phyloP scores from a whole-genome alignment of 2,888 invertebrate species.

The Xylota sylvarum region DNA sequence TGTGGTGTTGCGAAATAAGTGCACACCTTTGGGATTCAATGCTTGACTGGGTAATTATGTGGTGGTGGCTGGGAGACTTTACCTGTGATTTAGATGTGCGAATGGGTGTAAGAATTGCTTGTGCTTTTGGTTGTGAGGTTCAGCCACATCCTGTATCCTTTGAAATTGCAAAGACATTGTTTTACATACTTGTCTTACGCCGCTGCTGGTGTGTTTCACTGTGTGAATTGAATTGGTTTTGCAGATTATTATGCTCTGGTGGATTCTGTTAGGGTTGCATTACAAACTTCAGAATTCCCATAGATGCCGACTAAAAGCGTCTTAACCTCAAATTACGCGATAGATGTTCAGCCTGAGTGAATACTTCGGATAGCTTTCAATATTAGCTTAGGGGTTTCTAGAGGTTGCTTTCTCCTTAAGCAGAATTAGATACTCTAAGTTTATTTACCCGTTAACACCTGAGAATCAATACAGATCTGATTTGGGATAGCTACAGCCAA shows the following conservation, averaged over 20 bases:
- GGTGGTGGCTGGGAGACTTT: neutral
- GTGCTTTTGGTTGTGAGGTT: slow-evolving; percentile 1
- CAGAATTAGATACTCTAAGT: too few species aligned
- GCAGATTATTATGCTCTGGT: neutral
- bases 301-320: too few species aligned
- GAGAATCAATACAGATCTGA: too few species aligned
- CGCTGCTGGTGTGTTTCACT: neutral
- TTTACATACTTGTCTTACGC: too few species aligned
- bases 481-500: too few species aligned
- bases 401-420: too few species aligned
- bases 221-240: neutral
- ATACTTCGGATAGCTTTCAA: too few species aligned
- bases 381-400: too few species aligned
- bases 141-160: slow-evolving; percentile 23
- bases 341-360: too few species aligned
- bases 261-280: neutral
- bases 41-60: slow-evolving; percentile 40
- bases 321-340: too few species aligned
- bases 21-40: slow-evolving; percentile 30
- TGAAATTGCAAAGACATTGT: neutral
- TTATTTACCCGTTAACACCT: too few species aligned
- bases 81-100: slow-evolving; percentile 7
- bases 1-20: slow-evolving; percentile 21
- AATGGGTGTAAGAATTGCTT: neutral
- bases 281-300: too few species aligned